Evolutionary conservation across 92 coral and sea anemone species (phyloP).

Genomic region (Micromussa lordhowensis): DNA sequence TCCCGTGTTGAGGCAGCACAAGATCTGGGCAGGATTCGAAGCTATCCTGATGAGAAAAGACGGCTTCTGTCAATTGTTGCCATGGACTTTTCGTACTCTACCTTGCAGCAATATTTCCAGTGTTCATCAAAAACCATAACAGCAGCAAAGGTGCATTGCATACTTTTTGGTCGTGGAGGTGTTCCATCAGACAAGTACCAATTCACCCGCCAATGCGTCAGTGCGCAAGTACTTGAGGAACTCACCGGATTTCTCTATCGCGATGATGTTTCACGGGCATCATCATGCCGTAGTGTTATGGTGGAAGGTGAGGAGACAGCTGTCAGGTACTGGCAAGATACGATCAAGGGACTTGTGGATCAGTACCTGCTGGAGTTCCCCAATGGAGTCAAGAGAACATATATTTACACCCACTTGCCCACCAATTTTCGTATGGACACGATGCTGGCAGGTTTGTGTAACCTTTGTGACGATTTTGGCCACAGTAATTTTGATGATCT

Average conservation of each 20-base stretch:
- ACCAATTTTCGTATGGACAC: conserved; percentile 32
- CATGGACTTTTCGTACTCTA: conserved; percentile 18
- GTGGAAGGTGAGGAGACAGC: too few species aligned
- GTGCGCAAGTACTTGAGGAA: conserved; percentile 18
- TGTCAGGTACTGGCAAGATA: conserved; percentile 33
- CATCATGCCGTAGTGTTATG: conserved; percentile 50
- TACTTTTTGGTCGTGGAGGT: conserved; percentile 56
- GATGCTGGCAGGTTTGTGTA: conserved; percentile 46
- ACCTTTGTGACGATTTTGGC: conserved; percentile 40
- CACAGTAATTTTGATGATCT: conserved; percentile 26
- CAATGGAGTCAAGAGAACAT: conserved; percentile 27
- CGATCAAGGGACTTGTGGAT: conserved; percentile 26
- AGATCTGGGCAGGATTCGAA: conserved; percentile 23
- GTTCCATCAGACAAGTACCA: conserved; percentile 14
- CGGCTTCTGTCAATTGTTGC: conserved; percentile 40
- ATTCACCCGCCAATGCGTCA: conserved; percentile 19
- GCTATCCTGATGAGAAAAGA: conserved; percentile 31
- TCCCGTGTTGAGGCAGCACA: conserved; percentile 42
- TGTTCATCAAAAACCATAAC: conserved; percentile 24
- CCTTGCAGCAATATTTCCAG: not conserved
- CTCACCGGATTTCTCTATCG: conserved; percentile 6
- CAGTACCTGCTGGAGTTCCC: conserved; percentile 39
- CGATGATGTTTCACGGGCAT: conserved; percentile 30
- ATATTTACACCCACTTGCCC: conserved; percentile 41
- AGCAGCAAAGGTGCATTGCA: conserved; percentile 60